phyloP scores from a whole-genome alignment of 2,888 invertebrate genomes.

The Meta bourneti region DNA sequence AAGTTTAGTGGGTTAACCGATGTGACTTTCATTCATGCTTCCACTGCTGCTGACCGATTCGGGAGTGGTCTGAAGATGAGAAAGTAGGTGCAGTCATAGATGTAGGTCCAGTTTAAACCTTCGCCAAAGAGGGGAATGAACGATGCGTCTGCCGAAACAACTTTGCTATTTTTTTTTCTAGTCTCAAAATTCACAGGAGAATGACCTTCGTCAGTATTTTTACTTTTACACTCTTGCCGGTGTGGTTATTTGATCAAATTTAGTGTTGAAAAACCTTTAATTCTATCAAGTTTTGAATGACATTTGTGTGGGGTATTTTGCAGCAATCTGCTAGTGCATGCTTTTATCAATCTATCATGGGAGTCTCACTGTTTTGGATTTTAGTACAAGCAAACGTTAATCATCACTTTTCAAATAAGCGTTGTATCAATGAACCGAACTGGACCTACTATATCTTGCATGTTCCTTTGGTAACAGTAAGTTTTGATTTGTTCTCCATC shows the following conservation, averaged over 20 bases:
- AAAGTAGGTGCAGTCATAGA: neutral
- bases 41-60: neutral
- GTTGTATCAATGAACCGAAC: no score
- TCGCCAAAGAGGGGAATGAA: neutral
- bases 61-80: neutral
- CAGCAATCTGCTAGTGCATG: no score
- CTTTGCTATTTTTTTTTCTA: neutral
- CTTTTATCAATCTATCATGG: no score
- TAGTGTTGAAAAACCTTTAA: no score
- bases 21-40: neutral
- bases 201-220: neutral
- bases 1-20: conserved; percentile 6
- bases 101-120: neutral
- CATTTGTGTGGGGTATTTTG: no score
- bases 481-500: no score
- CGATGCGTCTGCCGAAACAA: neutral
- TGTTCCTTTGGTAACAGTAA: no score
- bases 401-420: no score
- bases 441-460: no score
- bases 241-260: neutral
- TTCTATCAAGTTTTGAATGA: no score
- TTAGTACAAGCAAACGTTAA: no score
- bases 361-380: no score
- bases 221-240: neutral
- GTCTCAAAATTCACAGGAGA: neutral